Base-by-base conservation (phyloP, 2,797 vertebrate genomes). In the Columba guinea region DNA sequence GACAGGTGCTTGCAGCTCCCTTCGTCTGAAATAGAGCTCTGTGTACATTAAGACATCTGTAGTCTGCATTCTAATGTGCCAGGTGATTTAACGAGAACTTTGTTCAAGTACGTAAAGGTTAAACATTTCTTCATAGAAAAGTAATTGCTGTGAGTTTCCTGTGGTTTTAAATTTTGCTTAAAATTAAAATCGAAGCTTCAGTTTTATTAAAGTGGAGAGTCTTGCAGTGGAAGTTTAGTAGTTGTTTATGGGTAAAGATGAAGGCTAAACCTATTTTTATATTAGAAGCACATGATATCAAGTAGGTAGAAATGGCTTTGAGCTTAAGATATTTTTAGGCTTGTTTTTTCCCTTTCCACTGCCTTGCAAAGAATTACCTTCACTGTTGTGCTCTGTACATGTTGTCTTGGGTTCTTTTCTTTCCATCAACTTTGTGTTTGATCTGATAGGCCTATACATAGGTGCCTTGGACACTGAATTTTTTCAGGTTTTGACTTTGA, bases 371-470 rank as follows among this genome's bases (percentile, higher is more conserved):
- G 56, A 59, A 37, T 46, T 55, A 13, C 17, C 27, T 63, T 85
- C 41, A n/a, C 10, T 16, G 5, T n/a, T 82, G 44, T 32, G 44
- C n/a, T 56, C n/a, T 60, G 9, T 44, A 28, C 67, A 16, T 3
- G 2, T 37, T 58, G 37, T 56, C 30, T 7, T 35, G 15, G 20
- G 10, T 62, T 79, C 12, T 53, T n/a, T 53, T 49, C 24, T 69
- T 68, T 59, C n/a, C 41, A 17, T 56, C 15, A 34, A 0, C 52
- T 67, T 62, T 44, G 2, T 27, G 26, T 78, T 82, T 68, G n/a
- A 35, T 1, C 11, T 59, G 68, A 6, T 0, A 73, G 44, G 17
- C 12, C 39, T 87, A 10, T 35, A 18, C 0, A 1, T 39, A 55
- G 22, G 22, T 85, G 55, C 30, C 52, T 56, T 22, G 18, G n/a